Evolutionary conservation across 2,797 vertebrate genomes (phyloP).

Genomic region (Florisuga fusca): DNA sequence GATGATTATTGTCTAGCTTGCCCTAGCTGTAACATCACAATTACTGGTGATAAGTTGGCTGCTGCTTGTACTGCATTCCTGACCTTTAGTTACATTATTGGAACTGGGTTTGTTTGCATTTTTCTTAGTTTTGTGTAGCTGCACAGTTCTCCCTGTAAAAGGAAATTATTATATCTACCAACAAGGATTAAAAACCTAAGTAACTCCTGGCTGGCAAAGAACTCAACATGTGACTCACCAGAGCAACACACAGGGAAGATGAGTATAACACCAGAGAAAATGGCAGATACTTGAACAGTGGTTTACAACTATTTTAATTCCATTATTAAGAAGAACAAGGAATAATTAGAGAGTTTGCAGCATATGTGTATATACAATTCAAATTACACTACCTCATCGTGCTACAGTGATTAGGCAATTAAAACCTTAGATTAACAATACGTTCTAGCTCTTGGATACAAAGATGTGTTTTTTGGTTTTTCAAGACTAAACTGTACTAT

Average conservation of each 20-base stretch:
- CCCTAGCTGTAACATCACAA: background rate
- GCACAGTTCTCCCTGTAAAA: background rate
- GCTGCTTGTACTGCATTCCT: background rate
- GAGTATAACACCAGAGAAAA: background rate
- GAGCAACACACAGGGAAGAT: background rate
- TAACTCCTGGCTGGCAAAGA: background rate
- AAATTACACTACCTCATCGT: background rate
- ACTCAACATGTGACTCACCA: background rate
- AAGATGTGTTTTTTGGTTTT: background rate
- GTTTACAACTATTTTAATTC: background rate
- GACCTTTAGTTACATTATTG: background rate
- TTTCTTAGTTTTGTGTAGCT: background rate
- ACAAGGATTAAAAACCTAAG: background rate
- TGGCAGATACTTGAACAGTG: background rate
- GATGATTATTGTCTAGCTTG: background rate
- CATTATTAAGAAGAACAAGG: background rate
- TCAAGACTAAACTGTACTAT: background rate
- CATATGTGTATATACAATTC: background rate
- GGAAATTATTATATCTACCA: background rate
- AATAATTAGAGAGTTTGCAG: background rate
- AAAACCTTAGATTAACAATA: background rate
- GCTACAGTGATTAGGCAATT: background rate
- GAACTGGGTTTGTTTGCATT: background rate
- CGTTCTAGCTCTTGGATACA: background rate
- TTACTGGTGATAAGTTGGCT: background rate